Conservation (phyloP, 2,888 invertebrate species). For the Timema podura region DNA sequence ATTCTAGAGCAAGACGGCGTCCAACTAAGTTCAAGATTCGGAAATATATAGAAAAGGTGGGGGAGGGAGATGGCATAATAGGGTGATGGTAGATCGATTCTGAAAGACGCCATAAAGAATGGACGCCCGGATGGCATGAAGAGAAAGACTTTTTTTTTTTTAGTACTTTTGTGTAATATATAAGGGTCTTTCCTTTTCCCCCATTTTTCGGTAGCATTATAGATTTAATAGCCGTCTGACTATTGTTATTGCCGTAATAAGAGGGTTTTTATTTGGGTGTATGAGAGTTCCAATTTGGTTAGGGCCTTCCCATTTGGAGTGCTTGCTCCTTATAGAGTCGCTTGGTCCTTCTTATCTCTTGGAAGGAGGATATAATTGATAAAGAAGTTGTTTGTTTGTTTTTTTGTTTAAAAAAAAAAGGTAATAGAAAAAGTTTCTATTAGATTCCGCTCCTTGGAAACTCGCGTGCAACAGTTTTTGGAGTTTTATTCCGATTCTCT, state of each 20-base stretch:
- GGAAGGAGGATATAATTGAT: too few species aligned
- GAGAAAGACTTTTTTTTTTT: conserved; percentile 4
- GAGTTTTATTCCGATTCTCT: too few species aligned
- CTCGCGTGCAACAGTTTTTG: too few species aligned
- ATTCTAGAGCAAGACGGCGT: too few species aligned
- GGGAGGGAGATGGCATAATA: conserved; percentile 2
- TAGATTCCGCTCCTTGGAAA: too few species aligned
- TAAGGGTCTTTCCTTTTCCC: not conserved
- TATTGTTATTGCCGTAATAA: conserved; percentile 12
- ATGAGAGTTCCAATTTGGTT: not conserved
- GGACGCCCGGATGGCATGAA: not conserved
- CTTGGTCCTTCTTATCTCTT: too few species aligned
- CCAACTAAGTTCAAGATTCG: not conserved
- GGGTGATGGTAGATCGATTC: conserved; percentile 14
- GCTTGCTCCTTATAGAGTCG: too few species aligned
- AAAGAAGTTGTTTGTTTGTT: too few species aligned
- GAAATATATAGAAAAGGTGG: conserved; percentile 7
- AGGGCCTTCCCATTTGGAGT: too few species aligned
- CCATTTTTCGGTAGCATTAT: conserved; percentile 13
- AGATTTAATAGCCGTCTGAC: conserved; percentile 15
- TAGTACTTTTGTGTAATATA: conserved; percentile 11
- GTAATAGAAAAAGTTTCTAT: too few species aligned
- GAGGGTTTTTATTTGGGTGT: conserved; percentile 12
- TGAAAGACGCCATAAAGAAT: not conserved
- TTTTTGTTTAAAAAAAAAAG: too few species aligned